Percentiles rank a stretch among this genome's conserved stretches.
phyloP scores from a whole-genome alignment of 1,140 invertebrate genomes.

The Protaetia brevitarsis region DNA sequence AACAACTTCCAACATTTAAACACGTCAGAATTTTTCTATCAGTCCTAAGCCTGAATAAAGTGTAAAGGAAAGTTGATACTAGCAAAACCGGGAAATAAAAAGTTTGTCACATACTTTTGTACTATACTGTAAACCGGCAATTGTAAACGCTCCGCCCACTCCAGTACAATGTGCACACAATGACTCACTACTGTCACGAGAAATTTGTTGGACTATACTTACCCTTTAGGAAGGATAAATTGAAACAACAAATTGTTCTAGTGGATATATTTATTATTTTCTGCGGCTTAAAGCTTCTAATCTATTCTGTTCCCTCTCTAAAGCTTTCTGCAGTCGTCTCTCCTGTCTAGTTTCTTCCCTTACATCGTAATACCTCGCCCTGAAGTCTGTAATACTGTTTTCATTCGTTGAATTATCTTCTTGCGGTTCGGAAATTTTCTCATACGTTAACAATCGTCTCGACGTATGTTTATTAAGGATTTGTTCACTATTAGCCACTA shows the following conservation, averaged over 20 bases:
- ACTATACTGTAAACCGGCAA: too few species aligned
- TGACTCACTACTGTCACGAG: too few species aligned
- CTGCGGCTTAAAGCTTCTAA: conserved; percentile 31
- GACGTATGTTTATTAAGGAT: conserved; percentile 73
- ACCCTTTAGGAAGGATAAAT: conserved; percentile 16
- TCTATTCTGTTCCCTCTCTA: conserved; percentile 37
- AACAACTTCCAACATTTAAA: too few species aligned
- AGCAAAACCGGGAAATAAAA: too few species aligned
- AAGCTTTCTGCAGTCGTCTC: conserved; percentile 43
- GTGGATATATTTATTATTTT: conserved; percentile 26
- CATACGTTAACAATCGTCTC: conserved; percentile 79
- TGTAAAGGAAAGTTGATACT: too few species aligned
- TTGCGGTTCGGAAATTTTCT: conserved; percentile 67
- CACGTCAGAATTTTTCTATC: too few species aligned
- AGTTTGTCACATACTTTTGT: too few species aligned
- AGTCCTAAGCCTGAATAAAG: too few species aligned
- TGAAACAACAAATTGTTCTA: conserved; percentile 7
- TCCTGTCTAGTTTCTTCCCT: conserved; percentile 62
- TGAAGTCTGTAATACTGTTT: conserved; percentile 50
- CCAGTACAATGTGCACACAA: too few species aligned
- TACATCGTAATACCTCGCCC: conserved; percentile 65
- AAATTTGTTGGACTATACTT: too few species aligned
- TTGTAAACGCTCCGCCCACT: too few species aligned
- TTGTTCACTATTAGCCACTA: conserved; percentile 86
- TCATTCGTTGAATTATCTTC: conserved; percentile 28